Percentiles rank a stretch among this genome's conserved stretches.
Conservation (phyloP, 2,113 vertebrate genomes). For the Peucedramus taeniatus region DNA sequence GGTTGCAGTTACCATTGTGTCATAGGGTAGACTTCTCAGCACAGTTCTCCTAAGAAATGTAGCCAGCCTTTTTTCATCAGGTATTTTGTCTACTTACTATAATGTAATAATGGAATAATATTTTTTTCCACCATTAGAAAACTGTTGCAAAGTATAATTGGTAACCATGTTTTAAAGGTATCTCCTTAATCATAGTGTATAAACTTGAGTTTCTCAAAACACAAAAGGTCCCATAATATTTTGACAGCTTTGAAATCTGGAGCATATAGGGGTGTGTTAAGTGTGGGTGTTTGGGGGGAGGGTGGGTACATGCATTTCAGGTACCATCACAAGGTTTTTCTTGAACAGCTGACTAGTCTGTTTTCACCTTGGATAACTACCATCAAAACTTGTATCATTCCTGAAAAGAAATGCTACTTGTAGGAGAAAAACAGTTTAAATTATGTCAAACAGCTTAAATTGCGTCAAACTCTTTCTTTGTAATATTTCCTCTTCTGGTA, state of each 20-base stretch:
- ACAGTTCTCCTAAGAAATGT: not conserved
- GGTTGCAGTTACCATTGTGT: not conserved
- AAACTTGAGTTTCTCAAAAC: not conserved
- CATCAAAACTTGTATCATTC: not conserved
- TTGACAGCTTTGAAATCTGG: not conserved
- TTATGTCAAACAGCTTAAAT: not conserved
- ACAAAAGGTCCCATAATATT: not conserved
- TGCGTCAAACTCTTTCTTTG: not conserved
- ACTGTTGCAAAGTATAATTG: not conserved
- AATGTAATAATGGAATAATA: not conserved
- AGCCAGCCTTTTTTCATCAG: not conserved
- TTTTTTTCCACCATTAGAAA: not conserved
- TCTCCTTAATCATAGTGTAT: not conserved
- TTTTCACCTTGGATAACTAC: not conserved
- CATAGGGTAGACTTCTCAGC: not conserved
- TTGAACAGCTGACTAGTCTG: not conserved
- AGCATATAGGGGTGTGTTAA: accelerated
- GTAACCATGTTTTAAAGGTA: not conserved
- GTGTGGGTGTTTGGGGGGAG: not conserved
- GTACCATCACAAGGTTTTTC: not conserved
- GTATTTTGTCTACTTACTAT: too few relatives aligned
- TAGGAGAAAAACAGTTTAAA: not conserved
- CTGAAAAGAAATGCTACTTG: not conserved
- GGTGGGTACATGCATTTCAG: not conserved
- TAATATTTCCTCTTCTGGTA: not conserved